phyloP scores from a whole-genome alignment of 2,113 vertebrate species.

The Orthonyx spaldingii region DNA sequence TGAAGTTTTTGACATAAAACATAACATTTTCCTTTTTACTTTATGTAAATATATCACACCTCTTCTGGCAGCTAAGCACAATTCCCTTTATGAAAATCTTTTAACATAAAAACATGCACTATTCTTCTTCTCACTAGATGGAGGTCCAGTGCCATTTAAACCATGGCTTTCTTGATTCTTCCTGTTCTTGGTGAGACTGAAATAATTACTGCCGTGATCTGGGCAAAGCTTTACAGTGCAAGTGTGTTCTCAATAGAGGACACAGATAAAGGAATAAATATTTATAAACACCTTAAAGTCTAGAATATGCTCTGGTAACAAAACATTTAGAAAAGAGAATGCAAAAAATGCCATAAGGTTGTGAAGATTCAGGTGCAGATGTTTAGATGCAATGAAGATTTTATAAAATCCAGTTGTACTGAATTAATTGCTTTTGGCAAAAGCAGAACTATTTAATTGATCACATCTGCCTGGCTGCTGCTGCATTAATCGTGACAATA shows the following conservation, averaged over 20 bases:
- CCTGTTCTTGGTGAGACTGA: neutral
- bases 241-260: neutral
- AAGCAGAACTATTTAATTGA: neutral
- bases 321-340: neutral
- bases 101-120: neutral
- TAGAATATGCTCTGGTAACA: neutral
- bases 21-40: neutral
- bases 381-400: neutral
- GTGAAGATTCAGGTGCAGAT: neutral
- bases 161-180: neutral
- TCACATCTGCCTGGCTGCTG: neutral
- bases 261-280: neutral
- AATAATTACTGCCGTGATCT: neutral
- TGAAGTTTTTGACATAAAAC: neutral
- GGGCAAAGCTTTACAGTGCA: neutral
- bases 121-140: conserved; percentile 49
- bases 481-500: neutral
- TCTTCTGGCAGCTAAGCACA: neutral
- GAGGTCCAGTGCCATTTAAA: conserved; percentile 36
- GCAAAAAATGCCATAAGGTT: neutral
- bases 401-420: neutral
- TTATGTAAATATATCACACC: neutral
- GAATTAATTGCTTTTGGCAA: neutral
- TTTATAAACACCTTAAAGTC: neutral
- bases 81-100: neutral